Percentiles rank a stretch among this genome's conserved stretches.
These are phyloP conservation scores for Aporrectodea caliginosa DNA, from an alignment of 1,140 invertebrate genomes.

Conservation along the genomic window DNA sequence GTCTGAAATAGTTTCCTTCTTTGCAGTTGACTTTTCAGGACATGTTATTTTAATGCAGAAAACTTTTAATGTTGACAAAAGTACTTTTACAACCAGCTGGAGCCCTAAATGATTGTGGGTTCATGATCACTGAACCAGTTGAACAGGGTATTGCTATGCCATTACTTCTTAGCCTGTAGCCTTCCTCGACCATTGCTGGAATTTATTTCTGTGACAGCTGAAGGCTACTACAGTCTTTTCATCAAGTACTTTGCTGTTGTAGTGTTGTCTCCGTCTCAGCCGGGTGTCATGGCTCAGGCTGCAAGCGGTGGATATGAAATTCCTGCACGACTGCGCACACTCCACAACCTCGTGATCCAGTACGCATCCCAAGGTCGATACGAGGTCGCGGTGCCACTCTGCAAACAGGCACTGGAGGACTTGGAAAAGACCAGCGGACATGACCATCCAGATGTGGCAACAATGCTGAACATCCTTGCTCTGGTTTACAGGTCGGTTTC, in stretches of 20 bases:
- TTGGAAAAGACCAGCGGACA: slow-evolving; percentile 97
- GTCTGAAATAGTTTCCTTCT: no score
- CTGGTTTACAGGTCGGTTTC: slow-evolving; percentile 97
- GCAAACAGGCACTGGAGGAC: slow-evolving; percentile 98
- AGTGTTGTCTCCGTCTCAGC: slow-evolving; percentile 43
- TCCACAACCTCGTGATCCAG: slow-evolving; percentile 77
- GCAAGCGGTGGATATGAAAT: slow-evolving; percentile 61
- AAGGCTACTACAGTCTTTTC: no score
- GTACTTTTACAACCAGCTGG: no score
- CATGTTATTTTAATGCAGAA: no score
- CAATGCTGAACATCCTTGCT: slow-evolving; percentile 98
- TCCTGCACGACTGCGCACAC: slow-evolving; percentile 53
- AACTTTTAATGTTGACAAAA: no score
- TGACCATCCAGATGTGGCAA: slow-evolving; percentile 97
- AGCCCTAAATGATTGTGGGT: no score
- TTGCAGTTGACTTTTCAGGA: no score
- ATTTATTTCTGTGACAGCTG: no score
- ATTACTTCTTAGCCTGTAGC: no score
- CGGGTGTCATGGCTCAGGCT: background rate
- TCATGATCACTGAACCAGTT: no score
- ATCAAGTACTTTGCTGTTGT: background rate
- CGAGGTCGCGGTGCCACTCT: slow-evolving; percentile 97
- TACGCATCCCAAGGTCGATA: slow-evolving; percentile 93
- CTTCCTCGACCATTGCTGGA: no score
- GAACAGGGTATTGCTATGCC: no score